Conservation (phyloP, 2,888 invertebrate genomes). For the Gymnosoma rotundatum region DNA sequence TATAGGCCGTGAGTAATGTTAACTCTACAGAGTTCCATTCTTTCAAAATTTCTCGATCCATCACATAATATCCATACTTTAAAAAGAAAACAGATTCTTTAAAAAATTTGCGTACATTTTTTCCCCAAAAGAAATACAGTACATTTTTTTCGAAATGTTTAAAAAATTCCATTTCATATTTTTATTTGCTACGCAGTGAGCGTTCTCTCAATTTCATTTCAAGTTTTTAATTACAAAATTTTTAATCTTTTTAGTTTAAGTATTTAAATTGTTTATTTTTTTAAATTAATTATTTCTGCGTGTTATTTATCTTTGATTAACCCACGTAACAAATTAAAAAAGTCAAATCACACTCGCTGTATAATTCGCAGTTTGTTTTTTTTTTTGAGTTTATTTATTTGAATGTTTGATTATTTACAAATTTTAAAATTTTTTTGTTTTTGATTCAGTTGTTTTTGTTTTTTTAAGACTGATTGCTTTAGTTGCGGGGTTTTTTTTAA, state of each 20-base stretch:
- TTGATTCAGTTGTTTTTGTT: not conserved
- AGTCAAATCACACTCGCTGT: constrained; percentile 30
- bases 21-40: too few relatives aligned
- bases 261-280: not conserved
- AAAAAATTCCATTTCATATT: too few relatives aligned
- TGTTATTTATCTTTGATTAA: constrained; percentile 7
- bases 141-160: too few relatives aligned
- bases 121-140: too few relatives aligned
- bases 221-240: not conserved
- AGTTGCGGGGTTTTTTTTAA: too few relatives aligned
- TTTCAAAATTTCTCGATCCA: too few relatives aligned
- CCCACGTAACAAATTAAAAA: constrained; percentile 23
- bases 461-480: not conserved
- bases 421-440: constrained; percentile 18
- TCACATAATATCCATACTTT: too few relatives aligned
- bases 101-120: too few relatives aligned
- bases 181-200: not conserved
- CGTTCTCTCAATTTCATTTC: not conserved
- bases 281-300: not conserved
- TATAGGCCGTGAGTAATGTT: too few relatives aligned
- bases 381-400: not conserved
- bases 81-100: too few relatives aligned
- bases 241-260: not conserved
- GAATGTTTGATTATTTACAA: constrained; percentile 21
- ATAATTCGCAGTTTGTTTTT: constrained; percentile 14